These are phyloP conservation scores for Oreochromis mossambicus DNA, from an alignment of 2,797 vertebrate genomes.

Conservation along the genomic window DNA sequence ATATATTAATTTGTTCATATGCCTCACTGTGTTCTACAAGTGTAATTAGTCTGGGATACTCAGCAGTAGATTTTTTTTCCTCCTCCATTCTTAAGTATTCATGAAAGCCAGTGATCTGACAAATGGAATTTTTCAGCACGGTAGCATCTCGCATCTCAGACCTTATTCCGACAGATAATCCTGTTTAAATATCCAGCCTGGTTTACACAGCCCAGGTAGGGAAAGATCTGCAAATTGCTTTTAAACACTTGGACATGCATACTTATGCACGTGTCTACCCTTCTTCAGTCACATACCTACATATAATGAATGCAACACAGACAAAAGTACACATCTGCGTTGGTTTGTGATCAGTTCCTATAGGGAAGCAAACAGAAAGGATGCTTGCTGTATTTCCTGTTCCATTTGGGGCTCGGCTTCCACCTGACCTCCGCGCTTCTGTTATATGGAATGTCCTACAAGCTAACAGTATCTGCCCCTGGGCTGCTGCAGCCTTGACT, in stretches of 20 bases:
- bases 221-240: slow-evolving; percentile 38
- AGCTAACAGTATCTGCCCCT: neutral
- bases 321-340: slow-evolving; percentile 1
- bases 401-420: slow-evolving; percentile 9
- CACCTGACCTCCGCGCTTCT: slow-evolving; percentile 10
- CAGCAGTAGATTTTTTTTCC: slow-evolving; percentile 63
- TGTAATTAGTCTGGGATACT: slow-evolving; percentile 81
- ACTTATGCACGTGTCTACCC: neutral
- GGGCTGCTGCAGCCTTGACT: slow-evolving; percentile 56
- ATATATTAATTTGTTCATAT: slow-evolving; percentile 70
- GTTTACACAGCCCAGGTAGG: slow-evolving; percentile 68
- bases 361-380: neutral
- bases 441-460: slow-evolving; percentile 17
- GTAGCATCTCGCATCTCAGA: slow-evolving; percentile 75
- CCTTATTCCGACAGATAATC: slow-evolving; percentile 78
- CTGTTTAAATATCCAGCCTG: slow-evolving; percentile 76
- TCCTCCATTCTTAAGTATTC: slow-evolving; percentile 79
- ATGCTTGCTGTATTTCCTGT: neutral
- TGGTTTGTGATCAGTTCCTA: neutral
- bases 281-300: neutral
- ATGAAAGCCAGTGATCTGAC: slow-evolving; percentile 84
- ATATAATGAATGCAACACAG: neutral
- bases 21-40: slow-evolving; percentile 74
- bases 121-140: slow-evolving; percentile 83
- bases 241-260: slow-evolving; percentile 19